Base-by-base conservation (phyloP, 2,888 invertebrate genomes). In the Anodontia alba region DNA sequence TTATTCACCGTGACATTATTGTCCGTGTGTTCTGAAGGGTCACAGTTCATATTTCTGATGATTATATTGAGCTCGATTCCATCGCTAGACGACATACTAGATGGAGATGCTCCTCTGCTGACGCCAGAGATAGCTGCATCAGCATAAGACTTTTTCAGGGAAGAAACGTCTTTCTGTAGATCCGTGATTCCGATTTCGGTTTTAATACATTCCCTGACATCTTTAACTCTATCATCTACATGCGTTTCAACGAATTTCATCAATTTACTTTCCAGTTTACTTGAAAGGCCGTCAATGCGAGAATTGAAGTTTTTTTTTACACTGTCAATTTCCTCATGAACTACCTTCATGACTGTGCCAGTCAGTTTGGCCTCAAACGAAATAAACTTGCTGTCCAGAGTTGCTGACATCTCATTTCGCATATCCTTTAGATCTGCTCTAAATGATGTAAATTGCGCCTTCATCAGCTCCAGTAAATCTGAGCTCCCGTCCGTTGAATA, bases 401-500 rank as follows among this genome's bases (percentile, higher is more conserved):
- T 33, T 1, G 62, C 31, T 33, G 62, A 17, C 33, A 62, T 33
- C 17, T 62, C 33, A 33, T 10, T 33, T 1, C 62, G 31, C 62
- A 62, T 62, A 17, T 62, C 62, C 15, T 33, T 7, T 5, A 62
- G 33, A 20, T 62, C 62, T 12, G 62, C 5, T 17, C 62, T 31
- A 17, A 62, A 62, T 33, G 62, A 62, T 17, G 33, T 62, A 62
- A 62, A 62, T 33, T 62, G 62, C 1, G 62, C 31, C 17, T 62
- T 62, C 62, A 62, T 62, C 15, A 62, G 62, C 2, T 62, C 62
- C 15, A 62, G 1, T 31, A 62, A 33, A 15, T 62, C 62, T 3
- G 26, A 54, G 8, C 3, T 54, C 12, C 26, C 54, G 1, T 62
- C 33, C 10, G 31, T 10, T 38, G 38, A 12, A 38, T 12, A 8